Base-by-base conservation (phyloP, 35 echinoderm and acorn worm species). In the Lytechinus variegatus region DNA sequence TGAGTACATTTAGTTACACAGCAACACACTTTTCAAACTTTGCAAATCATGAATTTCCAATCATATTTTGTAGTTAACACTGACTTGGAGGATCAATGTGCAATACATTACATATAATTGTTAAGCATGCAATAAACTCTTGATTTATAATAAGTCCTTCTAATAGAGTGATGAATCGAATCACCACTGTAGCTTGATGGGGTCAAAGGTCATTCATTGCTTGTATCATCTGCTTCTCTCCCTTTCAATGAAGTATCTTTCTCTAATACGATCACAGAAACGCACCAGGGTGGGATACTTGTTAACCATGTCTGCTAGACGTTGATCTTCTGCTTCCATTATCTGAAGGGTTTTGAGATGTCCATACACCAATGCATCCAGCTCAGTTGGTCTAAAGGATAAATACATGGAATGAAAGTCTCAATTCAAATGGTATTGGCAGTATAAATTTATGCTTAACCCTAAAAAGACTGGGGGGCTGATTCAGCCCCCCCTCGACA, bases 351-450 rank as follows among this genome's bases (percentile, higher is more conserved):
- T 96, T 14, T 98, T 93, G 3, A 99, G 97, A 91, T 99, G 98
- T 8, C 97, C 98, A 94, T 96, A 99, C 5, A 99, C 98, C 55
- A 99, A 91, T 24, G 98, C 97, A 97, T 99, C 98, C 51, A 99
- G 86, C 92, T 99, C 98, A 4, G 98, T 98, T 86, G 97, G 97
- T 94, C 98, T 99, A 79, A 79, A 79, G 12, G 19, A 79, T 79
- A n/a, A 79, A 79, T n/a, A n/a, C 66, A 79, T 4, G n/a, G 66
- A 24, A 0, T 24, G n/a, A 79, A n/a, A 27, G 8, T 79, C 66
- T 79, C n/a, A 79, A 79, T 19, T 0, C 66, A 79, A 79, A 79
- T 16, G 8, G 21, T 4, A 79, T 1, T 44, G 2, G 33, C 33
- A 44, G 33, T 44, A 44, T 0, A 44, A 44, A 44, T 44, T 2